Base-by-base conservation (phyloP, 2,888 invertebrate genomes). In the Chironomus riparius region DNA sequence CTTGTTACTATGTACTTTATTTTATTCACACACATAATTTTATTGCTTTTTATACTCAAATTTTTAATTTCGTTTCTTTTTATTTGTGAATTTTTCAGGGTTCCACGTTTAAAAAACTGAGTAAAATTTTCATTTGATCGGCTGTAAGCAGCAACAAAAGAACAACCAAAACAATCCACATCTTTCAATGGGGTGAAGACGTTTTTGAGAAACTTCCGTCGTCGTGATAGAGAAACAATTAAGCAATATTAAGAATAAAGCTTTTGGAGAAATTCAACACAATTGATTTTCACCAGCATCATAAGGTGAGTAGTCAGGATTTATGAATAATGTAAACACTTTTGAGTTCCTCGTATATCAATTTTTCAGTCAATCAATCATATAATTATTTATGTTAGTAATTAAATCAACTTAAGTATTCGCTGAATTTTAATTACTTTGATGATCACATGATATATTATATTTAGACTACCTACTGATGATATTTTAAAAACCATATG, bases 161-260 rank as follows among this genome's bases (percentile, higher is more conserved):
- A 56, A 65, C 65, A 56, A 56, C 62, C 10, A 65, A 62, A 10
- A 21, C 1, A 56, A 15, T 56, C 56, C 65, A 65, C 2, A 65
- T 24, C 21, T 65, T 65, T 65, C 65, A 65, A 65, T 65, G 65
- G 65, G 65, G 65, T 65, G 65, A 65, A 65, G 24, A 24, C 65
- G 5, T 24, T 65, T 24, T 24, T 22, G 10, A 10, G 7, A 10
- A 22, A 24, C 21, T 65, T 65, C 65, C 22, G 65, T 65, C 22
- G 24, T 24, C 65, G 62, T 24, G 24, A 65, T n/a, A 65, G 21
- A 24, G 65, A 22, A 10, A 65, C 65, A 24, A 24, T 21, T 24
- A 24, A 65, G 38, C 38, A 38, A 38, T 38, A 38, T 38, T 38
- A 38, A 38, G 38, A 38, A 38, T 38, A 38, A 38, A 38, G 38